phyloP scores from a whole-genome alignment of 2,113 vertebrate genomes.

The Quiscalus mexicanus region DNA sequence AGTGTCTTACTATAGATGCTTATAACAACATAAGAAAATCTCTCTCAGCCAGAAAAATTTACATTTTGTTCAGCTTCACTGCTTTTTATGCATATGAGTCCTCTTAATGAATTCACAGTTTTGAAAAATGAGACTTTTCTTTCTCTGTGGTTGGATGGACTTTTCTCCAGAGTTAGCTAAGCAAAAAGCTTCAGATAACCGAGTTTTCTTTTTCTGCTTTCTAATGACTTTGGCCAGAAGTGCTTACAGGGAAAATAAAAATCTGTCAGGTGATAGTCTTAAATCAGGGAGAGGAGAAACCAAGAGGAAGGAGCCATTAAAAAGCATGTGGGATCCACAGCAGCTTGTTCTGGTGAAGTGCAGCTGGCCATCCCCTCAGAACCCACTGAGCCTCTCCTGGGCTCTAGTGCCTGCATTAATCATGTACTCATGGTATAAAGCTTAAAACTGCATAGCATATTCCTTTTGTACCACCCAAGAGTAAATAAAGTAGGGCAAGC shows the following conservation, averaged over 20 bases:
- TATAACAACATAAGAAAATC: slow-evolving; percentile 2
- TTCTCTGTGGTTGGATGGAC: background rate
- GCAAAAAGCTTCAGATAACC: background rate
- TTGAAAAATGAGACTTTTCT: background rate
- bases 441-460: background rate
- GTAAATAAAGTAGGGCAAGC: background rate
- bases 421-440: background rate
- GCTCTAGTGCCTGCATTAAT: background rate
- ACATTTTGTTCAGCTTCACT: background rate
- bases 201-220: background rate
- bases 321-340: background rate
- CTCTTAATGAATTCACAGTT: background rate
- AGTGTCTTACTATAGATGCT: background rate
- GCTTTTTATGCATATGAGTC: background rate
- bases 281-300: background rate
- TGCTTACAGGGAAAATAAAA: background rate
- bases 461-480: background rate
- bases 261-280: background rate
- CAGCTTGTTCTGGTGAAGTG: background rate
- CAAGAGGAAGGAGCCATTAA: background rate
- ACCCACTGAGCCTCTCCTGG: background rate
- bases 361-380: background rate
- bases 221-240: background rate
- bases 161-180: background rate
- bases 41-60: background rate